A percentile compares a stretch with the other conserved stretches of the same genome.
These are phyloP conservation scores for Diploscapter pachys DNA, from an alignment of 1,140 invertebrate genomes.

Conservation along the genomic window DNA sequence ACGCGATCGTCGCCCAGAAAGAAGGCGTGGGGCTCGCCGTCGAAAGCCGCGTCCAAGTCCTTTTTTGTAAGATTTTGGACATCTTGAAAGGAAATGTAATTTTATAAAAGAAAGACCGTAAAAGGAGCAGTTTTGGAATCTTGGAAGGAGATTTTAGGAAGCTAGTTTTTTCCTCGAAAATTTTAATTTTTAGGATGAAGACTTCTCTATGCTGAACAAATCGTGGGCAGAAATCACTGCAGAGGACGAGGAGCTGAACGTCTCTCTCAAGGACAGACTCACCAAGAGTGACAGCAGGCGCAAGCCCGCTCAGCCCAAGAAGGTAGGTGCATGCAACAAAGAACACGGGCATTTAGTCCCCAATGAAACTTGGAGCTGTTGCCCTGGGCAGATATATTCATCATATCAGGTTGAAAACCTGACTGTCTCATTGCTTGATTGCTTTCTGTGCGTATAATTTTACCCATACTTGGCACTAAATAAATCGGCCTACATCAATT, in stretches of 20 bases:
- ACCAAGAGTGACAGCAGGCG: slow-evolving; percentile 17
- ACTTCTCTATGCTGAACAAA: slow-evolving; percentile 6
- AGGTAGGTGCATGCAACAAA: background rate
- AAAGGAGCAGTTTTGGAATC: too few species aligned
- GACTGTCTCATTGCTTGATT: background rate
- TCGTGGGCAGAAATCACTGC: slow-evolving; percentile 29
- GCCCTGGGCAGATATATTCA: too few species aligned
- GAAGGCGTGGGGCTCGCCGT: slow-evolving; percentile 27
- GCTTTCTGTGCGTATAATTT: too few species aligned
- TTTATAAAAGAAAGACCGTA: background rate
- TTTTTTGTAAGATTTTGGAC: slow-evolving; percentile 12
- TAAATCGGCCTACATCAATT: background rate
- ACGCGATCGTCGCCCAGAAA: slow-evolving; percentile 27
- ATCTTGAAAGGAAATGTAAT: background rate
- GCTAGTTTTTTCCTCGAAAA: background rate
- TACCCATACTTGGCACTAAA: too few species aligned
- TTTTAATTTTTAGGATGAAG: slow-evolving; percentile 4
- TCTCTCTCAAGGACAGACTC: background rate
- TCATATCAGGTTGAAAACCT: background rate
- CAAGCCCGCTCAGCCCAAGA: slow-evolving; percentile 22
- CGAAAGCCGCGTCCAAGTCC: slow-evolving; percentile 10
- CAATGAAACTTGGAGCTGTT: too few species aligned
- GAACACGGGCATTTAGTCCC: too few species aligned
- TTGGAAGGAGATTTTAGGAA: too few species aligned
- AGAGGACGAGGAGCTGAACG: background rate